Conservation (phyloP, 1,140 invertebrate genomes). For the Tetramorium simillimum region DNA sequence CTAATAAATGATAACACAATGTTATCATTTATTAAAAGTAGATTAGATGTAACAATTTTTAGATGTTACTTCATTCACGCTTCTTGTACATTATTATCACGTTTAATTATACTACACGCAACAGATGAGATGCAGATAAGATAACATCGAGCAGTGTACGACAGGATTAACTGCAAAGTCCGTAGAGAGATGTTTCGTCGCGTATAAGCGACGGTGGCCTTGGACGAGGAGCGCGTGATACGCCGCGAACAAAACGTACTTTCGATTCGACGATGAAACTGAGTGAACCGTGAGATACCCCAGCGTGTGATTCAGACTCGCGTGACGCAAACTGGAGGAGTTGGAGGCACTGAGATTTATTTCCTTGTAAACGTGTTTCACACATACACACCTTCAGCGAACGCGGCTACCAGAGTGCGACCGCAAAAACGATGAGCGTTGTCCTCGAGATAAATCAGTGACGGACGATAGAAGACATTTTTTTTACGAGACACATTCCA, state of each 20-base stretch:
- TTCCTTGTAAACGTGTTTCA: constrained; percentile 16
- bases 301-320: constrained; percentile 42
- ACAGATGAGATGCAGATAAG: neutral
- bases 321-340: constrained; percentile 25
- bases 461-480: neutral
- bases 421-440: constrained; percentile 32
- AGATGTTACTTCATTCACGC: neutral
- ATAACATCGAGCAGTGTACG: constrained; percentile 1
- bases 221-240: constrained; percentile 12
- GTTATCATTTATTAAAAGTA: neutral
- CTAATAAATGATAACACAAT: neutral
- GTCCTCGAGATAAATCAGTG: constrained; percentile 42
- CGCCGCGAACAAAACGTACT: neutral
- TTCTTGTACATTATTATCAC: neutral
- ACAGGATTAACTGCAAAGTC: neutral
- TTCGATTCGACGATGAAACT: constrained; percentile 48
- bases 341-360: constrained; percentile 40
- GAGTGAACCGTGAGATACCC: constrained; percentile 44
- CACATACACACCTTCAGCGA: constrained; percentile 10
- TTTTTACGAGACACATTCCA: constrained; percentile 50
- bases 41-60: neutral
- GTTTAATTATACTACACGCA: neutral
- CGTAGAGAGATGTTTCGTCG: constrained; percentile 3
- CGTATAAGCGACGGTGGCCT: constrained; percentile 1
- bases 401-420: neutral